phyloP scores from a whole-genome alignment of 2,113 vertebrate species.

The Campylomormyrus tamandua region DNA sequence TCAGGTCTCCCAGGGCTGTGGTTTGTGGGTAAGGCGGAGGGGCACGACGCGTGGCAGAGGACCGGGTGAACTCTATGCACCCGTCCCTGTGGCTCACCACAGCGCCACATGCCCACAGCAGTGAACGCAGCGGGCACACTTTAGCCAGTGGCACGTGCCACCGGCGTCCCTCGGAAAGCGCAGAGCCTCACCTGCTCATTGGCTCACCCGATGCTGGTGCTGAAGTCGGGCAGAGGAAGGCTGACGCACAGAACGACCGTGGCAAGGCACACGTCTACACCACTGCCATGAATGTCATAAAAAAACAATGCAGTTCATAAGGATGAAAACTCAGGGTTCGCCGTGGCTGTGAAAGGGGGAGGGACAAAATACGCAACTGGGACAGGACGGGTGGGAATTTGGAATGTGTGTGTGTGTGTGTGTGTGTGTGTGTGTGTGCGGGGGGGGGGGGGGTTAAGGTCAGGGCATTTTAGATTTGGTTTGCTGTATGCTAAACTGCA shows the following conservation, averaged over 20 bases:
- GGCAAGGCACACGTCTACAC: neutral
- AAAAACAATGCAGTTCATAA: neutral
- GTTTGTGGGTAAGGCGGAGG: conserved; percentile 19
- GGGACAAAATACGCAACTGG: neutral
- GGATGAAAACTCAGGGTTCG: neutral
- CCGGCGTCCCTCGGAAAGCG: neutral
- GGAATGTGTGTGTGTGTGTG: neutral
- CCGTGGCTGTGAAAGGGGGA: neutral
- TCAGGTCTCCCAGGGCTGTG: conserved; percentile 12
- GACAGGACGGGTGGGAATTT: neutral
- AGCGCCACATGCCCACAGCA: conserved; percentile 7
- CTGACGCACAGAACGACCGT: neutral
- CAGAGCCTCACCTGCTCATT: neutral
- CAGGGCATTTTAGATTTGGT: neutral
- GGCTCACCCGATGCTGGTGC: too few species aligned
- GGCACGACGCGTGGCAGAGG: neutral
- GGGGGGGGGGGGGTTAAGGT: neutral
- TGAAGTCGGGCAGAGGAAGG: neutral
- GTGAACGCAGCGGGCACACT: neutral
- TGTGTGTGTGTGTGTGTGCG: neutral
- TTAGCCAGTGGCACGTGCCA: neutral
- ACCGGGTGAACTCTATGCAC: conserved; percentile 18
- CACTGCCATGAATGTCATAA: neutral
- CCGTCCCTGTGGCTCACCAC: conserved; percentile 23
- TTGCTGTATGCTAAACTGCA: neutral